A percentile compares a stretch with the other conserved stretches of the same genome.
Evolutionary conservation across 2,797 vertebrate genomes (phyloP).

Genomic region (Gouania willdenowi): DNA sequence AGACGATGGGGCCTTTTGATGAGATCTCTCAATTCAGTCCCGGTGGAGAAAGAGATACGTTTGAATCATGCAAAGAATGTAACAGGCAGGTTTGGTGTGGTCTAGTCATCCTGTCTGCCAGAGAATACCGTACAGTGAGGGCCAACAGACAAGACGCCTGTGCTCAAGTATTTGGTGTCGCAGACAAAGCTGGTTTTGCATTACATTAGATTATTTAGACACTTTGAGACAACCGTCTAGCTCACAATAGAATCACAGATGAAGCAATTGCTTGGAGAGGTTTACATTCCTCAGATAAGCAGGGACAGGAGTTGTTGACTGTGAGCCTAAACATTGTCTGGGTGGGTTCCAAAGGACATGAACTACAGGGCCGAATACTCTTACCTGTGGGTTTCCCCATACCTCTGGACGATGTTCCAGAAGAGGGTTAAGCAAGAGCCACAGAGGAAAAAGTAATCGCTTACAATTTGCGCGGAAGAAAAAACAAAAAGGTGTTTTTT

Average conservation of each 20-base stretch:
- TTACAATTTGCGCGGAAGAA: conserved; percentile 21
- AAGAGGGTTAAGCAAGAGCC: conserved; percentile 22
- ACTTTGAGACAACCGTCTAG: conserved; percentile 66
- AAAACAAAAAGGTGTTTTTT: conserved; percentile 4
- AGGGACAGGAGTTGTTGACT: conserved; percentile 64
- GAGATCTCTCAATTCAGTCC: conserved; percentile 50
- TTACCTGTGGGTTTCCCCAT: conserved; percentile 61
- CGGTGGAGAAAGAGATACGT: conserved; percentile 61
- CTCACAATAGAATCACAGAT: conserved; percentile 71
- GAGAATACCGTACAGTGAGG: conserved; percentile 49
- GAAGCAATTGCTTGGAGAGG: conserved; percentile 62
- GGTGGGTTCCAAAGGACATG: conserved; percentile 47
- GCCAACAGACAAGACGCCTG: conserved; percentile 58
- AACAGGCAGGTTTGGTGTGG: conserved; percentile 67
- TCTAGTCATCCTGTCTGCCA: conserved; percentile 67
- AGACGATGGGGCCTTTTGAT: conserved; percentile 59
- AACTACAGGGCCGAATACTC: conserved; percentile 45
- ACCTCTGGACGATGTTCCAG: conserved; percentile 20
- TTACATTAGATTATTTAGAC: conserved; percentile 70
- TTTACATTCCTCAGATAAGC: conserved; percentile 69
- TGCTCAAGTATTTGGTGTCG: conserved; percentile 58
- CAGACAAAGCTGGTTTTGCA: conserved; percentile 64
- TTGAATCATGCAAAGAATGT: conserved; percentile 69
- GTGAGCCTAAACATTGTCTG: conserved; percentile 61
- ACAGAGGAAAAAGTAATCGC: not conserved